phyloP scores from a whole-genome alignment of 1,140 invertebrate species.

The Conopomorpha cramerella region DNA sequence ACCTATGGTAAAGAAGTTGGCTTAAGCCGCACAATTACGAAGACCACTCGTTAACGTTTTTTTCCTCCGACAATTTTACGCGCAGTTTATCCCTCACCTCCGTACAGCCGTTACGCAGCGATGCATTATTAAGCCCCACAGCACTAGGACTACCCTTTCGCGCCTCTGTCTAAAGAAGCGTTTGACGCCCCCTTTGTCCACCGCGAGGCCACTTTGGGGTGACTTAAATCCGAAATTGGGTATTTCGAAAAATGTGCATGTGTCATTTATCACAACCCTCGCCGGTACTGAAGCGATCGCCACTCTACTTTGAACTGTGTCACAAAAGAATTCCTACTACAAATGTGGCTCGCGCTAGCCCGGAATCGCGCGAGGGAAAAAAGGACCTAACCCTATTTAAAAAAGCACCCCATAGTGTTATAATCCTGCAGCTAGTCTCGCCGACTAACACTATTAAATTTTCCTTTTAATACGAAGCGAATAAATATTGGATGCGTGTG shows the following conservation, averaged over 20 bases:
- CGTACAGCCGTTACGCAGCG: constrained; percentile 28
- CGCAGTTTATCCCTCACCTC: constrained; percentile 21
- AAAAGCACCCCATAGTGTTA: constrained; percentile 37
- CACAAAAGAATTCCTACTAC: too few relatives aligned
- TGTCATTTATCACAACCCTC: constrained; percentile 61
- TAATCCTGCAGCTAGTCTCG: constrained; percentile 38
- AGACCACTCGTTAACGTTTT: constrained; percentile 18
- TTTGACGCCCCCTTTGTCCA: constrained; percentile 37
- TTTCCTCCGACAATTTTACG: constrained; percentile 23
- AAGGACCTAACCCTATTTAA: constrained; percentile 48
- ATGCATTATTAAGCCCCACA: constrained; percentile 49
- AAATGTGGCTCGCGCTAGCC: too few relatives aligned
- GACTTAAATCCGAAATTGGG: constrained; percentile 64
- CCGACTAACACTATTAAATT: constrained; percentile 53
- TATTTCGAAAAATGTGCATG: constrained; percentile 62
- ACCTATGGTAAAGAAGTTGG: too few relatives aligned
- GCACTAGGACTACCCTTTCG: constrained; percentile 32
- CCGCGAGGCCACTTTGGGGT: constrained; percentile 55
- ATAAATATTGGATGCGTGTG: constrained; percentile 52
- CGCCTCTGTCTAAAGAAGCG: constrained; percentile 20
- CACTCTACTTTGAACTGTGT: too few relatives aligned
- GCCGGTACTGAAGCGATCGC: too few relatives aligned
- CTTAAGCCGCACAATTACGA: constrained; percentile 13
- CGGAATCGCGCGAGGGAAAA: constrained; percentile 27
- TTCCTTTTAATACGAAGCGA: constrained; percentile 49